Evolutionary conservation across 1,140 invertebrate species (phyloP).

Genomic region (Pseudomyrmex concolor): DNA sequence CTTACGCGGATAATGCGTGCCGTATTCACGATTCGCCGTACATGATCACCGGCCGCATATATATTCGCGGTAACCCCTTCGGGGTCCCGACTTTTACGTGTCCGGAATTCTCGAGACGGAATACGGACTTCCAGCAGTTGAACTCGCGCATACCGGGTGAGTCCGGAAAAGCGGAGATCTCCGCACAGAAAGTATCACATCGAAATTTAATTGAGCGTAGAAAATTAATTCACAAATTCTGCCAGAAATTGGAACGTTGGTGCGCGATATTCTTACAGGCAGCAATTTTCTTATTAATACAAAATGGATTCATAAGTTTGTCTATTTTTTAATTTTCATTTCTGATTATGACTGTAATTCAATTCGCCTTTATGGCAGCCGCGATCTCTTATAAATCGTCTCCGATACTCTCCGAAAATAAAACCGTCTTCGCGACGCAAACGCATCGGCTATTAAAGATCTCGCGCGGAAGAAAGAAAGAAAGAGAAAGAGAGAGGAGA

Average conservation of each 20-base stretch:
- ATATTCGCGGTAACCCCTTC: constrained; percentile 77
- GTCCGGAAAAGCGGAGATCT: background rate
- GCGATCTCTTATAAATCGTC: constrained; percentile 31
- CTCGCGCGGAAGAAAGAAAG: constrained; percentile 27
- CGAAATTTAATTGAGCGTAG: background rate
- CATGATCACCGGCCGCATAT: constrained; percentile 69
- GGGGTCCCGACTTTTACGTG: constrained; percentile 78
- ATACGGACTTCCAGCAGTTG: background rate
- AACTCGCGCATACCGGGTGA: constrained; percentile 27
- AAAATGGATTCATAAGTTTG: background rate
- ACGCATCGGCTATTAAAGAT: constrained; percentile 48
- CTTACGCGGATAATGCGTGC: constrained; percentile 72
- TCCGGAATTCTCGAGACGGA: constrained; percentile 77
- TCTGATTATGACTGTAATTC: background rate
- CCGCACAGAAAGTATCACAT: background rate
- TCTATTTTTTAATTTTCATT: background rate
- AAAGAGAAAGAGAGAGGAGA: constrained; percentile 17
- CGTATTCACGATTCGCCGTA: constrained; percentile 74
- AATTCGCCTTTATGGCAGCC: background rate
- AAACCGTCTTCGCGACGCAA: constrained; percentile 1
- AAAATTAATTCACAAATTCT: background rate
- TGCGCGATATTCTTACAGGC: background rate
- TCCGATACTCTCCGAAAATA: background rate
- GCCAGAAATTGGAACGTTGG: too few relatives aligned
- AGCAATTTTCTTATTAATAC: background rate